A percentile compares a stretch with the other conserved stretches of the same genome.
phyloP scores from a whole-genome alignment of 2,797 vertebrate species.

The Bradypus variegatus region DNA sequence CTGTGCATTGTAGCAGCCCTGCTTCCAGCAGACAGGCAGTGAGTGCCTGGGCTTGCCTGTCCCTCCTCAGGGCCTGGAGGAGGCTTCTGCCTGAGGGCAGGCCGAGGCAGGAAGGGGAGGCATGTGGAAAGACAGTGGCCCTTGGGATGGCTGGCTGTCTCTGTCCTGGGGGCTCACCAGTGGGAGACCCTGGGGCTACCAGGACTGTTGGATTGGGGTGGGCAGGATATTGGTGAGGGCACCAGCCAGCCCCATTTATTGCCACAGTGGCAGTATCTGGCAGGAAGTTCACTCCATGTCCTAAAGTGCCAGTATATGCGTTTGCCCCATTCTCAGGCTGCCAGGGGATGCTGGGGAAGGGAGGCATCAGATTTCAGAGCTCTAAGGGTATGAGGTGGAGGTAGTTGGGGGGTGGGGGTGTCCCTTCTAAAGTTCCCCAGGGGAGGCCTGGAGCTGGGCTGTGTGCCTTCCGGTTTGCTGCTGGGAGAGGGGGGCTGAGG shows the following conservation, averaged over 20 bases:
- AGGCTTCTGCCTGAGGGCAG: background rate
- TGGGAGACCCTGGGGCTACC: background rate
- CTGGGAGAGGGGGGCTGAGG: background rate
- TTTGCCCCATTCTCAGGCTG: background rate
- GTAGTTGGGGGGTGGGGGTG: background rate
- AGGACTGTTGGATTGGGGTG: background rate
- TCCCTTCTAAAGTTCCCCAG: background rate
- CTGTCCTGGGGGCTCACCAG: background rate
- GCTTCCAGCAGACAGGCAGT: background rate
- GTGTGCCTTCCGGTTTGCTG: background rate
- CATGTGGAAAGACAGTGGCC: background rate
- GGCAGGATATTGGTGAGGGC: background rate
- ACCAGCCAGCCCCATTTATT: background rate
- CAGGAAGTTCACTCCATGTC: background rate
- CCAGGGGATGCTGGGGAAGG: background rate
- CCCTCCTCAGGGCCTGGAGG: background rate
- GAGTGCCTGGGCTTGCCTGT: background rate
- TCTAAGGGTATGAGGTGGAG: background rate
- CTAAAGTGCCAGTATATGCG: background rate
- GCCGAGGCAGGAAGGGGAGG: background rate
- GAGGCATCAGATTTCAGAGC: background rate
- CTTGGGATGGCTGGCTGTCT: background rate
- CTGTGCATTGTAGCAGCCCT: background rate
- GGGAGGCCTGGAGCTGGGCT: background rate
- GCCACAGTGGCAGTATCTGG: background rate